Conservation (phyloP, 23 tunicate species). For the Phallusia fumigata region DNA sequence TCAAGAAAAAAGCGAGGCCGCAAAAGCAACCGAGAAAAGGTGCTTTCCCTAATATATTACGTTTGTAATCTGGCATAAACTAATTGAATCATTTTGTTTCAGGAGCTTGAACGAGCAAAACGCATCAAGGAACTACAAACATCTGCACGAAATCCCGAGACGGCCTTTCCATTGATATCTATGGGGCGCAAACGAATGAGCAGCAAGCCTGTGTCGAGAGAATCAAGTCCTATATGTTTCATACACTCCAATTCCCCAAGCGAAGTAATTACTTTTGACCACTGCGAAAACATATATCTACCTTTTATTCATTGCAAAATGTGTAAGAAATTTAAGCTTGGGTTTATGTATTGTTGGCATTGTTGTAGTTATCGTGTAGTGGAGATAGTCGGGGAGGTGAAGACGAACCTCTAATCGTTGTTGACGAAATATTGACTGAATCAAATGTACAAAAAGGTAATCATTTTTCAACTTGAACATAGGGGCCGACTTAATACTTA, state of each 20-base stretch:
- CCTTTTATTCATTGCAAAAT: no score
- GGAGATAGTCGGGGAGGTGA: constrained; percentile 11
- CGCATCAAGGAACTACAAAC: constrained; percentile 8
- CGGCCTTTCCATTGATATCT: constrained; percentile 11
- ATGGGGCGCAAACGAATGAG: constrained; percentile 13
- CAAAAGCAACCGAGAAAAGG: constrained; percentile 37
- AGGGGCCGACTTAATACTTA: no score
- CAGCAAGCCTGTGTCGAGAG: constrained; percentile 11
- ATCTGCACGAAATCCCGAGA: constrained; percentile 9
- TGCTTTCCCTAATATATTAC: neutral
- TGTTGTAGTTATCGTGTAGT: constrained; percentile 15
- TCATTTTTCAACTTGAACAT: neutral
- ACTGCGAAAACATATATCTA: no score
- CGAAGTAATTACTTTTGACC: neutral
- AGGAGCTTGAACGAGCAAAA: constrained; percentile 23
- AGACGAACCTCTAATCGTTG: constrained; percentile 26
- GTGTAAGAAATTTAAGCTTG: no score
- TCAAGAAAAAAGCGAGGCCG: constrained; percentile 39
- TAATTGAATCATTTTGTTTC: neutral
- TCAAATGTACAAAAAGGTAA: neutral
- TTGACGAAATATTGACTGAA: constrained; percentile 20
- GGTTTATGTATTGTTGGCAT: no score
- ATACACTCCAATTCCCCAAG: constrained; percentile 10
- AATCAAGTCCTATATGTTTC: constrained; percentile 6
- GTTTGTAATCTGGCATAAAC: neutral